These are phyloP conservation scores for Teleogryllus occipitalis DNA, from an alignment of 1,140 invertebrate genomes.

Conservation along the genomic window DNA sequence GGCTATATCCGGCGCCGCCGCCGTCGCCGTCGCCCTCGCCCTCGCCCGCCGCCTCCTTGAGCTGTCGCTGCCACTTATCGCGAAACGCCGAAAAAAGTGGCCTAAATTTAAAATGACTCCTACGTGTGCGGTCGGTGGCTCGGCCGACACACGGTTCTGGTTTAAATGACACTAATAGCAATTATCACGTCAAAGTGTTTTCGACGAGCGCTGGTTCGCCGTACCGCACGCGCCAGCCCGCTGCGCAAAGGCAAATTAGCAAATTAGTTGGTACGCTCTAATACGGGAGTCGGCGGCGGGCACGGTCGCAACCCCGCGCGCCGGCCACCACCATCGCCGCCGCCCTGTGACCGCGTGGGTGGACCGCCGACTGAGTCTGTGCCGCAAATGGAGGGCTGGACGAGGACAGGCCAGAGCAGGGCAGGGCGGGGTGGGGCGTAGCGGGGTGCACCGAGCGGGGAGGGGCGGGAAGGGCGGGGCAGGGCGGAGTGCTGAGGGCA, in stretches of 20 bases:
- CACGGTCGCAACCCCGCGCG: background rate
- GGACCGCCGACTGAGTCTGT: too few relatives aligned
- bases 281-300: background rate
- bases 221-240: background rate
- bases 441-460: too few relatives aligned
- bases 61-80: background rate
- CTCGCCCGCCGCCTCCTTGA: background rate
- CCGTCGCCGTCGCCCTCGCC: background rate
- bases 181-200: constrained; percentile 5
- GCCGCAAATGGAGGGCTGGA: background rate
- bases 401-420: too few relatives aligned
- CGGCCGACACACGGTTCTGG: background rate
- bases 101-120: constrained; percentile 5
- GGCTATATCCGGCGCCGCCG: background rate
- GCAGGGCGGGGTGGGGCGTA: too few relatives aligned
- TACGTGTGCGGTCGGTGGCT: background rate
- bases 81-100: background rate
- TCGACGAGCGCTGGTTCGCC: background rate
- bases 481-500: too few relatives aligned
- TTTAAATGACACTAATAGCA: constrained; percentile 5
- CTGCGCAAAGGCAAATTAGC: constrained; percentile 3
- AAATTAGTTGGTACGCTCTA: constrained; percentile 1
- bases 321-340: too few relatives aligned
- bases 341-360: too few relatives aligned
- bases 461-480: too few relatives aligned